Evolutionary conservation across 2,888 invertebrate species (phyloP).

Genomic region (Alentia gelatinosa): DNA sequence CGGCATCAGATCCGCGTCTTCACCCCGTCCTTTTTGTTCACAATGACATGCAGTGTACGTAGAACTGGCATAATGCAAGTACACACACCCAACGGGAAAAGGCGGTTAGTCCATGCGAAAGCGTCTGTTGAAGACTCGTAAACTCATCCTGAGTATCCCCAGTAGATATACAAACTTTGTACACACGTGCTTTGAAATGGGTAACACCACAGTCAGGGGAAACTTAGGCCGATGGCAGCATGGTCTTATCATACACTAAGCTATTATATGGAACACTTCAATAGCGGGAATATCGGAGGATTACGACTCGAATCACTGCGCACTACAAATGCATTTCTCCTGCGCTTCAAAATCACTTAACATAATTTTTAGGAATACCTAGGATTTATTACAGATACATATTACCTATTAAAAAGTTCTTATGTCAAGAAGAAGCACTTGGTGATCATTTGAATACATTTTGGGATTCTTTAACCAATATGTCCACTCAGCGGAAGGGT

Average conservation of each 20-base stretch:
- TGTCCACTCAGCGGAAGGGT: slow-evolving; percentile 77
- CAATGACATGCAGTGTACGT: slow-evolving; percentile 66
- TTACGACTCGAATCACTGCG: slow-evolving; percentile 77
- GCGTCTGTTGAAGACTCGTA: slow-evolving; percentile 38
- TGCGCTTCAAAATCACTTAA: not conserved
- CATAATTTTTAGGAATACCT: not conserved
- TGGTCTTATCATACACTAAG: slow-evolving; percentile 79
- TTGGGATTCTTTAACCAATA: slow-evolving; percentile 74
- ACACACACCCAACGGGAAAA: slow-evolving; percentile 69
- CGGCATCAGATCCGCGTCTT: slow-evolving; percentile 63
- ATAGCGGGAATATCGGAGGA: slow-evolving; percentile 80
- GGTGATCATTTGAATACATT: slow-evolving; percentile 69
- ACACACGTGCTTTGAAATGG: slow-evolving; percentile 73
- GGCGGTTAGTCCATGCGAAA: slow-evolving; percentile 61
- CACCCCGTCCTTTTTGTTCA: slow-evolving; percentile 69
- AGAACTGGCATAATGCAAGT: slow-evolving; percentile 71
- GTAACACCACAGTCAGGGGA: slow-evolving; percentile 70
- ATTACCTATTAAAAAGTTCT: not conserved
- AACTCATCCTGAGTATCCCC: slow-evolving; percentile 58
- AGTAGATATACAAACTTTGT: slow-evolving; percentile 62
- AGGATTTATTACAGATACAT: not conserved
- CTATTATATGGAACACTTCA: slow-evolving; percentile 79
- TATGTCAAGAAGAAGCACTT: not conserved
- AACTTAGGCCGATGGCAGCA: slow-evolving; percentile 78
- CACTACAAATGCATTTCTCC: slow-evolving; percentile 58